Conservation (phyloP, 1,140 invertebrate genomes). For the Formica exsecta region DNA sequence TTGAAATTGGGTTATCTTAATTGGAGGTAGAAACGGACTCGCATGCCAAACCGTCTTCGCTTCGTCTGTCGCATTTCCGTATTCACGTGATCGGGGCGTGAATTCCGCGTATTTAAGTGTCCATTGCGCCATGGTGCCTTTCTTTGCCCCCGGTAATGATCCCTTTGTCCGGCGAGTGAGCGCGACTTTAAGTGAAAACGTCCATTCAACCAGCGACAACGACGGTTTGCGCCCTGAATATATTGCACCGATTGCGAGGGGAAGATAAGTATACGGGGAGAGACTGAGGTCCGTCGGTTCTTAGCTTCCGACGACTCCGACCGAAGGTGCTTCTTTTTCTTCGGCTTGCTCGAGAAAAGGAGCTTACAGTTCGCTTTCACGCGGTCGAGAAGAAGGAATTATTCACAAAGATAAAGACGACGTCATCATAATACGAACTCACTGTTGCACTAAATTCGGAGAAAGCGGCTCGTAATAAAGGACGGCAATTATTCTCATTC, state of each 20-base stretch:
- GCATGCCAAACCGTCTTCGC: slow-evolving; percentile 27
- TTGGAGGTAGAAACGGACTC: slow-evolving; percentile 54
- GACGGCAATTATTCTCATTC: slow-evolving; percentile 56
- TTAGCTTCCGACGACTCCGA: slow-evolving; percentile 61
- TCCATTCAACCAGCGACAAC: slow-evolving; percentile 79
- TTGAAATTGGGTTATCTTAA: slow-evolving; percentile 76
- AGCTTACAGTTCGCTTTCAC: slow-evolving; percentile 63
- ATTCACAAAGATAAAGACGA: slow-evolving; percentile 35
- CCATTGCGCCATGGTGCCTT: slow-evolving; percentile 75
- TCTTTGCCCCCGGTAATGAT: slow-evolving; percentile 82
- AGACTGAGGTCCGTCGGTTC: slow-evolving; percentile 72
- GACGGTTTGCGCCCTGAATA: slow-evolving; percentile 81
- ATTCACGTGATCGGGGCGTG: slow-evolving; percentile 83
- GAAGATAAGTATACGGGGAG: slow-evolving; percentile 80
- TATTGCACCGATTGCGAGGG: slow-evolving; percentile 82
- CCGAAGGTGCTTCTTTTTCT: slow-evolving; percentile 42
- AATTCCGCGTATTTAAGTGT: slow-evolving; percentile 84
- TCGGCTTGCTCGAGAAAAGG: slow-evolving; percentile 59
- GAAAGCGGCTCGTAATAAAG: slow-evolving; percentile 52
- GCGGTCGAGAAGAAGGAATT: slow-evolving; percentile 20
- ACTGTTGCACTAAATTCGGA: slow-evolving; percentile 34
- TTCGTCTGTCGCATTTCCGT: slow-evolving; percentile 65
- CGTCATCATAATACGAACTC: slow-evolving; percentile 68
- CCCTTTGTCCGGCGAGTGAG: slow-evolving; percentile 82
- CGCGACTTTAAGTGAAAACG: slow-evolving; percentile 82